Evolutionary conservation across 2,888 invertebrate genomes (phyloP).

Genomic region (Tipula lateralis): DNA sequence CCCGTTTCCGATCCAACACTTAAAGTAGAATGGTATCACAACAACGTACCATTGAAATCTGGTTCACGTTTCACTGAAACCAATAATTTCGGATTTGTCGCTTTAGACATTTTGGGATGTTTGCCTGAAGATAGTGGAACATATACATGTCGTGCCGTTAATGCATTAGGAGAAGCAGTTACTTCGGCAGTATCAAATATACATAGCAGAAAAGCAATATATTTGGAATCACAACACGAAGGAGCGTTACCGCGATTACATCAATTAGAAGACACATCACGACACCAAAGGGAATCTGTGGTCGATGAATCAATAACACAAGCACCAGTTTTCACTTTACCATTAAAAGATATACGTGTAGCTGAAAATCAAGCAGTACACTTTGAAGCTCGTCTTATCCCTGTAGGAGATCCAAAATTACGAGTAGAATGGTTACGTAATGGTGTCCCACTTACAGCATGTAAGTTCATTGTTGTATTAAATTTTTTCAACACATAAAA

Average conservation of each 20-base stretch:
- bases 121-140: slow-evolving; percentile 95
- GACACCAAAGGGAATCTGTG: slow-evolving; percentile 65
- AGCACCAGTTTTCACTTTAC: slow-evolving; percentile 88
- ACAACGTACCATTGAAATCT: slow-evolving; percentile 82
- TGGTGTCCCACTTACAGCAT: slow-evolving; percentile 84
- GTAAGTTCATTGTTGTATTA: slow-evolving; percentile 52
- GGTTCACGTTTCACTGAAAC: slow-evolving; percentile 94
- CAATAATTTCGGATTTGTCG: slow-evolving; percentile 96
- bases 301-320: slow-evolving; percentile 78
- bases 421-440: slow-evolving; percentile 91
- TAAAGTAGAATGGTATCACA: slow-evolving; percentile 95
- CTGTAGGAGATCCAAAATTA: slow-evolving; percentile 89
- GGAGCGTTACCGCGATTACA: slow-evolving; percentile 74
- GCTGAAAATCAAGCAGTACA: slow-evolving; percentile 90
- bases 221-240: slow-evolving; percentile 83
- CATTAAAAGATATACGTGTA: slow-evolving; percentile 77
- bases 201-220: slow-evolving; percentile 79
- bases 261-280: slow-evolving; percentile 74
- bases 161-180: slow-evolving; percentile 86
- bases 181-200: slow-evolving; percentile 83
- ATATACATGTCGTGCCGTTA: slow-evolving; percentile 90
- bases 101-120: slow-evolving; percentile 91
- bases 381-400: slow-evolving; percentile 89
- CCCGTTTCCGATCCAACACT: slow-evolving; percentile 90
- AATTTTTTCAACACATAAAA: neutral